Evolutionary conservation across 2,888 invertebrate species (phyloP), one percentile per base, ranked within the genome.

Genomic region (Mesopsocus fuscifrons): DNA sequence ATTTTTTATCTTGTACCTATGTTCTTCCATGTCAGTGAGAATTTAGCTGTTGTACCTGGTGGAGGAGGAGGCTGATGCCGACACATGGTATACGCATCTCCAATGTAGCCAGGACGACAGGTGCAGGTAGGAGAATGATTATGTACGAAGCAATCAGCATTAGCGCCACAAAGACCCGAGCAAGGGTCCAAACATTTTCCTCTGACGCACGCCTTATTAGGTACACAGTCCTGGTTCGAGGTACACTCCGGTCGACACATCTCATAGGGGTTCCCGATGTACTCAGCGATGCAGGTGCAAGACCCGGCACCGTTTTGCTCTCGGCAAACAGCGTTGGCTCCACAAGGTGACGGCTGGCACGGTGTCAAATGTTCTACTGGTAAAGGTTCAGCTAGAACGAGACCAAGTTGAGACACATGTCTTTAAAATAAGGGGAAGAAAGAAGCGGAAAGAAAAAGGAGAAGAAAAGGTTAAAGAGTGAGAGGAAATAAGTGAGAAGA

Each of bases 181-280:
- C 83, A 83, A 44, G 83, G 82, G 60, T 83, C 73, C 55, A 69
- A 67, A 57, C 84, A 84, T 65, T 79, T 80, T 59, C 77, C 77
- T 58, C 75, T 76, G 48, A 74, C 68, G 62, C 85, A 85, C 44
- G 81, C 77, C 59, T 66, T 72, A 50, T 74, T 69, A 51, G 68
- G 65, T 49, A 73, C 64, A 57, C 83, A 83, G 55, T 82, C 82
- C 42, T 72, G 72, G 57, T 80, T 82, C 62, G 78, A 74, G 34
- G 78, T 71, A 57, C 82, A 83, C 65, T 82, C 79, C n/a, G 81
- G 81, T 51, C 80, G 69, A 59, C 83, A 83, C 34, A 79, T 78
- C 47, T 68, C 65, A 58, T 80, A 80, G 22, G 84, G 81, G 61
- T 83, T 80, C 41, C 83, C 83, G 51, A 71, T 70, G 61, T 78